Evolutionary conservation across 2,888 invertebrate species (phyloP), one percentile per base, ranked within the genome.

Genomic region (Lithophane leautieri): DNA sequence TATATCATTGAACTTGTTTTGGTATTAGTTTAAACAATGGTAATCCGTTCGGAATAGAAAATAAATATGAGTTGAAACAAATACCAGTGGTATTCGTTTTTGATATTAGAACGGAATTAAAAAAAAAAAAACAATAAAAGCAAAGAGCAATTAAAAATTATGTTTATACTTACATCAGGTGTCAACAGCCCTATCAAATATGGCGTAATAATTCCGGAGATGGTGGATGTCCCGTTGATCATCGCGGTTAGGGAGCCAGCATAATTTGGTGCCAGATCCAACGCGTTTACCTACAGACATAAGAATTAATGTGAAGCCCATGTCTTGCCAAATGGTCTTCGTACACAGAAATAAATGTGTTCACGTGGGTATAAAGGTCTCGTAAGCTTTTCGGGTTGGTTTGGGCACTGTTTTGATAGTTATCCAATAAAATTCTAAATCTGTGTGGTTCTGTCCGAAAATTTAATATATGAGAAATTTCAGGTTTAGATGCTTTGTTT

Each of bases 231-330:
- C 0, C 97, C 97, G 86, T 97, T 97, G 65, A 97, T 97, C 91
- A 97, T 96, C 0, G 97, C 97, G 89, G 97, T 97, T 67, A 97
- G 89, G 0, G 97, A 97, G 0, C 97, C 97, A 0, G 97, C 97
- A 87, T 97, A 97, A 90, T 97, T 97, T 0, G 97, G 97, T 40
- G 97, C 97, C 83, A 97, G 91, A 89, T 97, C 97, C 71, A 97
- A 92, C 0, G 97, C 97, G 88, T 97, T 97, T 14, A 97, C 97
- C 96, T 96, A 89, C 75, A 90, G 88, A 85, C 69, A 79, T 52
- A 76, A 69, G 34, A 86, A 54, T 67, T 65, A 71, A 71, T 65
- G 69, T 83, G 56, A 69, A 40, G 12, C 40, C 8, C 19, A 50
- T 22, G 7, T 28, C 63, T 63, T 72, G 76, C 75, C 75, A 79